Base-by-base conservation (phyloP, 2,888 invertebrate genomes). In the Pachycephus smyrnensis region DNA sequence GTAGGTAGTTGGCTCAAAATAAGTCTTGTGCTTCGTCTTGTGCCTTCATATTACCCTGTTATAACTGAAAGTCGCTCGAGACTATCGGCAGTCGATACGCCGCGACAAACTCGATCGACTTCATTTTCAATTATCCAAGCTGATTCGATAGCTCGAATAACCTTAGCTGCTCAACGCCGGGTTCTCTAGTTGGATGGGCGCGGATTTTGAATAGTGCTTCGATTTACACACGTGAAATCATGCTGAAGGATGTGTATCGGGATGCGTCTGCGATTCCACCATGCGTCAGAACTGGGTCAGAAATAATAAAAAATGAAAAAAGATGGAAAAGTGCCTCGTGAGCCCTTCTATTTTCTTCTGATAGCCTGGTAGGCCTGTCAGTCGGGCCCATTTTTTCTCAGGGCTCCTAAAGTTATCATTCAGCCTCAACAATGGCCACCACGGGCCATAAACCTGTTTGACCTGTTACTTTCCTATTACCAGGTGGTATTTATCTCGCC, bases 351-450 rank as follows among this genome's bases (percentile, higher is more conserved):
- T 68, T 79, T 76, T 33, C 76, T 89, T 77, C 86, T 89, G 86
- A 30, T 75, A 76, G 79, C 89, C 89, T 89, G 88, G 76, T 87
- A 87, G 75, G 78, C 75, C 81, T 83, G 84, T 84, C 84, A 84
- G 85, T 68, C 79, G 79, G 82, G 81, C 84, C 86, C 85, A 88
- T 89, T 88, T 89, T 89, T 89, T 88, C 86, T 84, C 82, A 75
- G 74, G 75, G 79, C 75, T 37, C 82, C 84, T 78, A 86, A 87
- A 86, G 87, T 88, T 84, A 88, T 85, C 82, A 81, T 80, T 78
- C 79, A 73, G n/a, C 73, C 69, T 73, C 32, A 74, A 68, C 32
- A 32, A 68, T 23, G 12, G 68, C 73, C 23, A 31, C 73, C 30
- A 31, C 40, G 23, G n/a, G 68, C 36, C 71, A 36, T 69, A 68